Base-by-base conservation (phyloP, 2,888 invertebrate genomes). In the Neoitamus cyanurus region DNA sequence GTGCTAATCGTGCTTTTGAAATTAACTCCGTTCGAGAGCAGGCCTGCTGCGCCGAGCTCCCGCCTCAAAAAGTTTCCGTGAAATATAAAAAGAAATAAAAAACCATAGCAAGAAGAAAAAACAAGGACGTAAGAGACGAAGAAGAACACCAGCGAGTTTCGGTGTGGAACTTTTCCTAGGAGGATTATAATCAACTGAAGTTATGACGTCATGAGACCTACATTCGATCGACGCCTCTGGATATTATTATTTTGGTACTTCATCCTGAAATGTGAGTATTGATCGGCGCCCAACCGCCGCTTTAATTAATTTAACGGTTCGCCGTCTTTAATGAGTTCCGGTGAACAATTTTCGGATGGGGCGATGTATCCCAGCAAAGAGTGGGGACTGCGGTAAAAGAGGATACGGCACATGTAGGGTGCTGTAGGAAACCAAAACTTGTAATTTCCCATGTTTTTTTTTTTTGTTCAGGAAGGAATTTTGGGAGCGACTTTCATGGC, bases 171-270 rank as follows among this genome's bases (percentile, higher is more conserved):
- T 70, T 83, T 82, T 83, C 42, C 83, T 83, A 86, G 83, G 84
- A 86, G 86, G 85, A 86, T 86, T 70, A 70, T 69, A 83, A 75
- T 83, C 37, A 83, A 48, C 72, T 85, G 89, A 91, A 91, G 91
- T 91, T 89, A 91, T 91, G 91, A 91, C 90, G 91, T 91, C 91
- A 91, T 91, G 91, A 91, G 91, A 91, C 90, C 91, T 88, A 90
- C 90, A 91, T 91, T 90, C 88, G 90, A 91, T 90, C 91, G 91
- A 90, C 90, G 90, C 90, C 90, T 91, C 89, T 90, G 91, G 89
- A 91, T 91, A 90, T 89, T 91, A 90, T 88, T 91, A 89, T 90
- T 90, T 89, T 86, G 84, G 84, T 85, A 80, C 69, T 90, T 90
- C 88, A 89, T 91, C 90, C 89, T 89, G 90, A 89, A 90, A 91